phyloP scores from a whole-genome alignment of 2,888 invertebrate genomes.

The Mesopsocus fuscifrons region DNA sequence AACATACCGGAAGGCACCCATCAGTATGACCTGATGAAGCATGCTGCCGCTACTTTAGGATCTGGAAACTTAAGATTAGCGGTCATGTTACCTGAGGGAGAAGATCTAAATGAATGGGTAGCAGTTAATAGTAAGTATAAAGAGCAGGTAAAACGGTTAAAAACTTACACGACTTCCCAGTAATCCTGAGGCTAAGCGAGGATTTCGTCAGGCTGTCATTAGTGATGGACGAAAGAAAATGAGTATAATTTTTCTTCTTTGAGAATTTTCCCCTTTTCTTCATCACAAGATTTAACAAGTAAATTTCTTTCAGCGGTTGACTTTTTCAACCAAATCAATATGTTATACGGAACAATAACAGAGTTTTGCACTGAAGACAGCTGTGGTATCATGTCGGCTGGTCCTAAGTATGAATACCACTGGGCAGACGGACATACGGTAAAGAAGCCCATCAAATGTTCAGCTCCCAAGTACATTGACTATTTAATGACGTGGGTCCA shows the following conservation, averaged over 20 bases:
- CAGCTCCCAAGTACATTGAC: slow-evolving; percentile 97
- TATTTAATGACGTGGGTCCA: slow-evolving; percentile 99
- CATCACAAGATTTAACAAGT: too few relatives aligned
- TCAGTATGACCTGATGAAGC: slow-evolving; percentile 98
- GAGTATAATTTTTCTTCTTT: too few relatives aligned
- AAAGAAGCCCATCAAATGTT: slow-evolving; percentile 97
- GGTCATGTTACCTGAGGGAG: slow-evolving; percentile 93
- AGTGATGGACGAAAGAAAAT: too few relatives aligned
- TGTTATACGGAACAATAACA: slow-evolving; percentile 99
- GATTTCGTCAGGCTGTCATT: too few relatives aligned
- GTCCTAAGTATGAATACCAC: slow-evolving; percentile 98
- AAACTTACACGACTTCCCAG: neutral
- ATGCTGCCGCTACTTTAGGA: slow-evolving; percentile 94
- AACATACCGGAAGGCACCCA: slow-evolving; percentile 97
- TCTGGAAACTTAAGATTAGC: slow-evolving; percentile 92
- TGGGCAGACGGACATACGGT: slow-evolving; percentile 99
- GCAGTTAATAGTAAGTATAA: slow-evolving; percentile 93
- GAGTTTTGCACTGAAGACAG: slow-evolving; percentile 97
- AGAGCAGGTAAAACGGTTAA: too few relatives aligned
- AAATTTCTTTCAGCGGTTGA: slow-evolving; percentile 76
- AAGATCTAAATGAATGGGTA: slow-evolving; percentile 99
- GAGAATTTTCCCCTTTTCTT: too few relatives aligned
- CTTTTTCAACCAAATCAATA: slow-evolving; percentile 99
- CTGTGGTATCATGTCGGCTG: slow-evolving; percentile 97
- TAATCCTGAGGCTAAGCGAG: neutral